Conservation (phyloP, 2,797 vertebrate species). For the Channallabes apus region DNA sequence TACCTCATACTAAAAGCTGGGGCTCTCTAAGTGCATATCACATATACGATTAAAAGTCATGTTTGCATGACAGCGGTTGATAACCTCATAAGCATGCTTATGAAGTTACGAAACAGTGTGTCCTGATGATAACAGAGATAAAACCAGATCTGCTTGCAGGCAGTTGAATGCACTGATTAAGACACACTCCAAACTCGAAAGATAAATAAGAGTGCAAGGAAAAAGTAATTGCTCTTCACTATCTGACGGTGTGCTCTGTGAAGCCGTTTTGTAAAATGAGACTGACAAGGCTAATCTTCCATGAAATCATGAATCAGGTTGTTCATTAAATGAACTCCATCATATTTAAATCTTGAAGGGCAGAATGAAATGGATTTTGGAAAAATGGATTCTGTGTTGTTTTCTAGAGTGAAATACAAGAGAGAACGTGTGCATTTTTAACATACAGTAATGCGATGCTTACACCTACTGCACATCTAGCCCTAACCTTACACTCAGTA, state of each 20-base stretch:
- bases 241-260: slow-evolving; percentile 10
- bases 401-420: background rate
- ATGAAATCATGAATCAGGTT: slow-evolving; percentile 18
- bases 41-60: background rate
- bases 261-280: slow-evolving; percentile 16
- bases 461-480: background rate
- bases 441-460: background rate
- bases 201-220: slow-evolving; percentile 6
- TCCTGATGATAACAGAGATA: slow-evolving; percentile 16
- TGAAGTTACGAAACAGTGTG: background rate
- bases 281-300: slow-evolving; percentile 16
- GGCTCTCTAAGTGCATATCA: background rate
- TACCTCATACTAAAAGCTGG: background rate
- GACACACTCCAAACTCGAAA: background rate
- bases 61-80: background rate
- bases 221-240: background rate
- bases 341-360: background rate
- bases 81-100: slow-evolving; percentile 7
- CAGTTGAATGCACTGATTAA: background rate
- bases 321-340: background rate
- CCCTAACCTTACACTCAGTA: no score
- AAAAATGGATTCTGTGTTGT: background rate
- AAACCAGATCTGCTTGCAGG: slow-evolving; percentile 4
- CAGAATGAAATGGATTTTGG: background rate
- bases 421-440: background rate